Evolutionary conservation across 2,113 vertebrate genomes (phyloP).

Genomic region (Melanerpes aurifrons): DNA sequence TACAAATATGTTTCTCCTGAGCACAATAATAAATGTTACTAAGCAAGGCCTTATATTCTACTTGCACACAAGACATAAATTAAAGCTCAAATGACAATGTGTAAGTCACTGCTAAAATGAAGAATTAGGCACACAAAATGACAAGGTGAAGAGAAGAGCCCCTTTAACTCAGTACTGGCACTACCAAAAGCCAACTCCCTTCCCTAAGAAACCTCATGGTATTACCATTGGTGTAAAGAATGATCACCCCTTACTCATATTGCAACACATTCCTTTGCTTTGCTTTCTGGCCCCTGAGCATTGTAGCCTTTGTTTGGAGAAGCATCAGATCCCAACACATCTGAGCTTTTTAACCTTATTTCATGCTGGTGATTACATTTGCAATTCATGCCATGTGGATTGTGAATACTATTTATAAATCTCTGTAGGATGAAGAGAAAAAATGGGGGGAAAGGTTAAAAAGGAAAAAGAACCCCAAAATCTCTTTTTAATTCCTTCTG

Average conservation of each 20-base stretch:
- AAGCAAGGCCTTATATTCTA: constrained; percentile 47
- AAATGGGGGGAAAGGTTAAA: background rate
- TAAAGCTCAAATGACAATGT: constrained; percentile 47
- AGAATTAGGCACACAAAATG: background rate
- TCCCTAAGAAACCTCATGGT: background rate
- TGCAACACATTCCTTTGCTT: background rate
- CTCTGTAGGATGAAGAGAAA: background rate
- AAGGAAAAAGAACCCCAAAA: background rate
- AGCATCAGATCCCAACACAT: background rate
- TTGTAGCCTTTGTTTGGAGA: constrained; percentile 23
- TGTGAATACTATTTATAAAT: constrained; percentile 23
- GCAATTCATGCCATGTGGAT: constrained; percentile 18
- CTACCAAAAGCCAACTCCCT: background rate
- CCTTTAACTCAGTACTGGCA: background rate
- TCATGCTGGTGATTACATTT: constrained; percentile 50
- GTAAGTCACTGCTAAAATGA: constrained; percentile 25
- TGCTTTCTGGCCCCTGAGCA: background rate
- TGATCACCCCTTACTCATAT: background rate
- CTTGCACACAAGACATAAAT: constrained; percentile 32
- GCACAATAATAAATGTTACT: constrained; percentile 67
- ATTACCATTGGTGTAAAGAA: background rate
- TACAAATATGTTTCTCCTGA: constrained; percentile 65
- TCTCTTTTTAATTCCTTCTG: constrained; percentile 16
- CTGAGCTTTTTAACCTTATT: constrained; percentile 26
- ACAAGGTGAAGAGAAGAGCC: background rate